Conservation (phyloP, 2,888 invertebrate species). For the Sinohyriopsis cumingii region DNA sequence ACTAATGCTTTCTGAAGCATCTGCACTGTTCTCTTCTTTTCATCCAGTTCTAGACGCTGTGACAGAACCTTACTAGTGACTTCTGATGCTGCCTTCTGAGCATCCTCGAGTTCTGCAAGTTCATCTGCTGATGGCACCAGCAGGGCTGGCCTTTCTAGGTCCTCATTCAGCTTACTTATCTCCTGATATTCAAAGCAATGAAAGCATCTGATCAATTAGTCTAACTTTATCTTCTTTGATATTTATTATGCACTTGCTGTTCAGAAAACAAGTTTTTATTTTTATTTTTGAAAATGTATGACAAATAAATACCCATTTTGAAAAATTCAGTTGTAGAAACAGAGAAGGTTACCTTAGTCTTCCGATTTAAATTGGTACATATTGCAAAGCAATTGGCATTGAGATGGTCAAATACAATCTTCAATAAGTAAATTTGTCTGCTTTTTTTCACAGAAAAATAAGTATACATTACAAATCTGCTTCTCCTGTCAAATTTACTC, state of each 20-base stretch:
- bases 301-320: too few species aligned
- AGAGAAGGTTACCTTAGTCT: too few species aligned
- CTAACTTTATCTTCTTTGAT: not conserved
- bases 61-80: constrained; percentile 67
- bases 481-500: too few species aligned
- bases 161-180: constrained; percentile 56
- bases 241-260: not conserved
- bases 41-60: constrained; percentile 69
- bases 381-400: too few species aligned
- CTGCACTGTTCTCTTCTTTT: constrained; percentile 66
- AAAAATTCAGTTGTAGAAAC: too few species aligned
- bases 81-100: constrained; percentile 67
- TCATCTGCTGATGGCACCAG: constrained; percentile 67
- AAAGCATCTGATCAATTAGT: not conserved
- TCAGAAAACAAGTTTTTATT: not conserved
- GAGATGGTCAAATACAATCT: too few species aligned
- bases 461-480: too few species aligned
- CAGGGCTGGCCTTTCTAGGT: constrained; percentile 60
- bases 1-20: constrained; percentile 72
- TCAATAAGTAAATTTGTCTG: too few species aligned
- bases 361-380: too few species aligned
- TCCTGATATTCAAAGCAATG: constrained; percentile 43
- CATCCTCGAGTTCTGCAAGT: constrained; percentile 65
- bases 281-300: not conserved
- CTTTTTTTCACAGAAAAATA: too few species aligned